Evolutionary conservation across 2,888 invertebrate genomes (phyloP), one percentile per base, ranked within the genome.

Genomic region (Gastracanthus pulcherrimus): DNA sequence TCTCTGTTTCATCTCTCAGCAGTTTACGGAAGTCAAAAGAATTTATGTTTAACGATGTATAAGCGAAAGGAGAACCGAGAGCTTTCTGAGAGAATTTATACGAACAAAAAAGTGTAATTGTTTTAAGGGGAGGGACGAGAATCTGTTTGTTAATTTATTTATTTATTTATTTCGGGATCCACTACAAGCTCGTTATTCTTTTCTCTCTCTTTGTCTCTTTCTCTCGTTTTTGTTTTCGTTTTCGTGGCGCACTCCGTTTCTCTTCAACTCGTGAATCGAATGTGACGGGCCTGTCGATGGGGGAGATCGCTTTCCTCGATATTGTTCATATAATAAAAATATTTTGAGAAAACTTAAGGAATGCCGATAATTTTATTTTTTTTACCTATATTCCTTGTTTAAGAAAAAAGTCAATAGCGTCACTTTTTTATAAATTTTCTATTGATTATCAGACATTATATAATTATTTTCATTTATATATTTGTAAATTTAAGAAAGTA

Each of bases 271-370:
- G 84, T 81, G 82, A 84, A 84, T 82, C 70, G 82, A 83, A 84
- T 81, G 74, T 76, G 29, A 84, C 84, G 85, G 82, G 83, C 84
- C 84, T 86, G 86, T 82, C 84, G 86, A 85, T 79, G 85, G 85
- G 81, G 83, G 85, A 86, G 86, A 85, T 86, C 86, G 31, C 41
- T 36, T 60, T 66, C 66, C 66, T 79, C 67, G 38, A 76, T 88
- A 88, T 87, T 87, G 87, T 89, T 90, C 88, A 87, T 88, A 88
- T 88, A 89, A 89, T 89, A 89, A 89, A 90, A 87, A 77, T 88
- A 88, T 86, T 88, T 87, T 85, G 83, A 86, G 87, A 88, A 84
- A 83, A 77, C 26, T 62, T 41, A 74, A 48, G 3, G 38, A 13
- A 36, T 67, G 23, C 16, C 23, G 1, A 13, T 38, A 2, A 29